Evolutionary conservation across 1,140 invertebrate species (phyloP).

Genomic region (Bilobella aurantiaca): DNA sequence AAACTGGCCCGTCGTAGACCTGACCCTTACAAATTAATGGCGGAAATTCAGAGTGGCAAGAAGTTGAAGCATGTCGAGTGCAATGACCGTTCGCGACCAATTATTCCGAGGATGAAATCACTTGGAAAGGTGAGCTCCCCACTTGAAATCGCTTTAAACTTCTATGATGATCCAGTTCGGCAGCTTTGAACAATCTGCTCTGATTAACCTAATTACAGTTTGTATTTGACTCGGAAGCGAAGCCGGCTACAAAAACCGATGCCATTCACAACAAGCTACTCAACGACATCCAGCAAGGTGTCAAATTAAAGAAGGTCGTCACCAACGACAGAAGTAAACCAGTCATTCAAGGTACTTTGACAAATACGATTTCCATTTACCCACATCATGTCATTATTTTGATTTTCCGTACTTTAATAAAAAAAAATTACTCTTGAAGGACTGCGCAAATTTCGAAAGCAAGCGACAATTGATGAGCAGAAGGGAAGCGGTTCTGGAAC

Average conservation of each 20-base stretch:
- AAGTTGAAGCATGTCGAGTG: conserved; percentile 68
- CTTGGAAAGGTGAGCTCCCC: conserved; percentile 47
- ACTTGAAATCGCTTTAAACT: no score
- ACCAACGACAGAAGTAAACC: conserved; percentile 79
- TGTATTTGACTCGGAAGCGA: conserved; percentile 72
- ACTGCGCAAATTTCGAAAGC: conserved; percentile 69
- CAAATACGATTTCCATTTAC: conserved; percentile 14
- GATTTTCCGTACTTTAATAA: no score
- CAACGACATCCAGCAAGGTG: conserved; percentile 67
- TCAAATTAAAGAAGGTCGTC: conserved; percentile 62
- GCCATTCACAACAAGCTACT: conserved; percentile 71
- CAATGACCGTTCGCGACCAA: conserved; percentile 61
- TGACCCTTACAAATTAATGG: conserved; percentile 80
- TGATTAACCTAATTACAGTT: conserved; percentile 60
- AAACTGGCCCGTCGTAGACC: conserved; percentile 66
- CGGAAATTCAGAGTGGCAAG: conserved; percentile 66
- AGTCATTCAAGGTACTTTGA: conserved; percentile 49
- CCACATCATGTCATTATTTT: no score
- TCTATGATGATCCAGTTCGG: background rate
- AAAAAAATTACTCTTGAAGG: no score
- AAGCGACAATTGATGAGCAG: conserved; percentile 79
- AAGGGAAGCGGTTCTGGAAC: conserved; percentile 33
- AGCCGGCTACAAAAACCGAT: conserved; percentile 42
- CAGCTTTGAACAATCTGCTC: conserved; percentile 5
- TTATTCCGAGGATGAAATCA: conserved; percentile 55